These are phyloP conservation scores for Rhyacophila evoluta DNA, from an alignment of 2,888 invertebrate species.

Conservation along the genomic window DNA sequence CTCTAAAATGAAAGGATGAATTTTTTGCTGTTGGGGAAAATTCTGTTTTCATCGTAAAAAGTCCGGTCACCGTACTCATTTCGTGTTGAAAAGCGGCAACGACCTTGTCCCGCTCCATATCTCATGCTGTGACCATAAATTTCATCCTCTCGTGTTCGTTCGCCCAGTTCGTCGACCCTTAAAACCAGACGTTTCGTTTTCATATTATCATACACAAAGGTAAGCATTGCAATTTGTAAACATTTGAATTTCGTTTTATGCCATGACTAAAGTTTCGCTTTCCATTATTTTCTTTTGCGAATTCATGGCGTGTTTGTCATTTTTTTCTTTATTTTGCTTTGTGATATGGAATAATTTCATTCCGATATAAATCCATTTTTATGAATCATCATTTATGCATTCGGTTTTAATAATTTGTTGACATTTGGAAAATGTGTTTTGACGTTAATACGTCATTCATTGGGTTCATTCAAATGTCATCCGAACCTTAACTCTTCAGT, in stretches of 20 bases:
- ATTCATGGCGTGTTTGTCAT: background rate
- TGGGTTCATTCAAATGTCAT: background rate
- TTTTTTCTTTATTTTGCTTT: background rate
- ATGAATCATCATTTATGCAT: background rate
- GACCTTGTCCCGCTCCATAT: conserved; percentile 20
- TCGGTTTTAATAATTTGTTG: background rate
- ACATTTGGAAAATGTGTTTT: background rate
- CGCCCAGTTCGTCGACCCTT: conserved; percentile 17
- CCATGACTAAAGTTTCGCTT: too few species aligned
- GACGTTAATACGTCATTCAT: background rate
- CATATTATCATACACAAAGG: too few species aligned
- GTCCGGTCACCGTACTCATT: conserved; percentile 31
- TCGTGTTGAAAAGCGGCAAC: conserved; percentile 4
- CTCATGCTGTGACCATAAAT: conserved; percentile 37
- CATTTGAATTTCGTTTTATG: too few species aligned
- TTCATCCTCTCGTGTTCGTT: background rate
- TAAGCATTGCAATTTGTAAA: too few species aligned
- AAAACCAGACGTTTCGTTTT: conserved; percentile 10
- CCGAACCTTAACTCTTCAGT: too few species aligned
- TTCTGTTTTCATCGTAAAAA: background rate
- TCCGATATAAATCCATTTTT: background rate
- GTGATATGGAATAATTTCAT: background rate
- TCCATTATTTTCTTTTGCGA: too few species aligned
- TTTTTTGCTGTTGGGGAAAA: too few species aligned
- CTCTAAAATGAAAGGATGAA: too few species aligned